phyloP scores from a whole-genome alignment of 2,113 vertebrate species.

The Elaphurus davidianus region DNA sequence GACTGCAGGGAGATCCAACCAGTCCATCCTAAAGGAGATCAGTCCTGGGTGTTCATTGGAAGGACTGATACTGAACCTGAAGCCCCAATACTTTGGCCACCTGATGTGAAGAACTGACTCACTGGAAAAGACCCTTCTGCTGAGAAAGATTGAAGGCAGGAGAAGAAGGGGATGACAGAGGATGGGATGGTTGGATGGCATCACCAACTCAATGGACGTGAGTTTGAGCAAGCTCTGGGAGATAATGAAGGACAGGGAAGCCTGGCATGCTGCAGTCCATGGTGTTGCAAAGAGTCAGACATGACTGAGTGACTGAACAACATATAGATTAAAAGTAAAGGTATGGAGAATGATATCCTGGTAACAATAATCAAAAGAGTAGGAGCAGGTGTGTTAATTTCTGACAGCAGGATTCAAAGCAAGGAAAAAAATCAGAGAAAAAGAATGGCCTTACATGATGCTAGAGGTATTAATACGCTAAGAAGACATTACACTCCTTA shows the following conservation, averaged over 20 bases:
- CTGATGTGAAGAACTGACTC: neutral
- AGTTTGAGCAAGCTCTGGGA: neutral
- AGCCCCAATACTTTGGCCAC: neutral
- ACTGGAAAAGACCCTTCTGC: neutral
- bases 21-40: neutral
- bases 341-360: neutral
- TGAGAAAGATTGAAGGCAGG: neutral
- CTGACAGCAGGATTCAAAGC: neutral
- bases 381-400: neutral
- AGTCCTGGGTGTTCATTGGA: neutral
- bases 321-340: neutral
- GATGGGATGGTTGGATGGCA: neutral
- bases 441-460: neutral
- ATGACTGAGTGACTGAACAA: neutral
- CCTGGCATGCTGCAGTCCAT: neutral
- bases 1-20: neutral
- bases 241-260: neutral
- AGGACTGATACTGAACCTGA: neutral
- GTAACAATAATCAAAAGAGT: neutral
- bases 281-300: neutral
- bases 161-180: neutral
- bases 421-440: neutral
- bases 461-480: neutral
- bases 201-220: neutral
- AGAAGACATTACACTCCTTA: neutral